phyloP scores from a whole-genome alignment of 2,888 invertebrate genomes.

The Sialis fuliginosa region DNA sequence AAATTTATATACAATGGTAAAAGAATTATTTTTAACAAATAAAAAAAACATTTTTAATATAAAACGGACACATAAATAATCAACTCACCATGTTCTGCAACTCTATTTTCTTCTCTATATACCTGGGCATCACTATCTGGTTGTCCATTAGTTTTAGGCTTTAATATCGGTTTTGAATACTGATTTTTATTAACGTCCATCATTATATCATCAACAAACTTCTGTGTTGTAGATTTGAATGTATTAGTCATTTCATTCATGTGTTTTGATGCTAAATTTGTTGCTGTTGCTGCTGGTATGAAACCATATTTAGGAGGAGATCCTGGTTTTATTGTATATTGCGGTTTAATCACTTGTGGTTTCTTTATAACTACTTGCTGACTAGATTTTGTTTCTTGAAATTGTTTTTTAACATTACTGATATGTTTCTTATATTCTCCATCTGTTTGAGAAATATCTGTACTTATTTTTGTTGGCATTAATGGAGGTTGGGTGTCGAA shows the following conservation, averaged over 20 bases:
- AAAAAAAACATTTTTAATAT: too few species aligned
- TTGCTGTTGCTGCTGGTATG: constrained; percentile 24
- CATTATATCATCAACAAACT: constrained; percentile 46
- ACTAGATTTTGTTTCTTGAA: constrained; percentile 16
- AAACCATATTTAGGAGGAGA: constrained; percentile 41
- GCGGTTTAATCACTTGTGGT: constrained; percentile 16
- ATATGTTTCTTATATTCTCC: constrained; percentile 9
- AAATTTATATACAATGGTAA: too few species aligned
- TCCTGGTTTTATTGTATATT: constrained; percentile 27
- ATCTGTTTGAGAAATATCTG: constrained; percentile 9
- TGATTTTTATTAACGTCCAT: constrained; percentile 34
- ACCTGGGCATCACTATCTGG: constrained; percentile 40
- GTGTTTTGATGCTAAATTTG: constrained; percentile 39
- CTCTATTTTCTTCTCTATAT: constrained; percentile 50
- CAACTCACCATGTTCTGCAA: constrained; percentile 50
- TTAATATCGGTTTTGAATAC: constrained; percentile 26
- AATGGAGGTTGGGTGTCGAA: constrained; percentile 35
- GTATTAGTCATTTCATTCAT: constrained; percentile 47
- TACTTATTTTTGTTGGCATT: constrained; percentile 19
- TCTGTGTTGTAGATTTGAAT: constrained; percentile 48
- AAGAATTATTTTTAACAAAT: too few species aligned
- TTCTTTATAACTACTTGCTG: constrained; percentile 4
- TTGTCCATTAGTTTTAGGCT: constrained; percentile 24
- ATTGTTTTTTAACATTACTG: constrained; percentile 14
- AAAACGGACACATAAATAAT: neutral